phyloP scores from a whole-genome alignment of 1,140 invertebrate species.

The Meteorus sp. region DNA sequence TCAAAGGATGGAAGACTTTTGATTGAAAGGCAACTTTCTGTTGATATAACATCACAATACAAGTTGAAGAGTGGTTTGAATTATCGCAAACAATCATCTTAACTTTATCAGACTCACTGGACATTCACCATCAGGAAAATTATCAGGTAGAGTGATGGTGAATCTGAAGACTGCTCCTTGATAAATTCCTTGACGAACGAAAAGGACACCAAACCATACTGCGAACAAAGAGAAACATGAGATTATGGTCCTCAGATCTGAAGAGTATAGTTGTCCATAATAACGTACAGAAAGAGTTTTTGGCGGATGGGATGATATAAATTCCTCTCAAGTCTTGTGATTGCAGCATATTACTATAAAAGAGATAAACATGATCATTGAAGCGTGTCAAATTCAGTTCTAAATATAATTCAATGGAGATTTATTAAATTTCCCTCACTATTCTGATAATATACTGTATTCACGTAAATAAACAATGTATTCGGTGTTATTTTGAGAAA shows the following conservation, averaged over 20 bases:
- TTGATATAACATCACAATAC: conserved; percentile 41
- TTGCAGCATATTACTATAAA: conserved; percentile 79
- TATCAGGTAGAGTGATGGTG: conserved; percentile 79
- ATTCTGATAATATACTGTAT: conserved; percentile 77
- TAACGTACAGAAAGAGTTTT: conserved; percentile 72
- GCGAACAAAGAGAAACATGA: conserved; percentile 43
- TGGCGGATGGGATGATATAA: conserved; percentile 89
- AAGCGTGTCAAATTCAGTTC: too few species aligned
- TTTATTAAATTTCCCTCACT: conserved; percentile 66
- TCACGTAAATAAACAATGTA: conserved; percentile 68
- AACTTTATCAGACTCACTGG: conserved; percentile 65
- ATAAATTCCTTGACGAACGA: conserved; percentile 85
- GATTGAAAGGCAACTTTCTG: conserved; percentile 85
- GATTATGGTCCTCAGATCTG: neutral
- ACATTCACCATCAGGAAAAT: conserved; percentile 83
- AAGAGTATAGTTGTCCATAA: neutral
- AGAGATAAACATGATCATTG: conserved; percentile 24
- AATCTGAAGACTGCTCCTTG: conserved; percentile 89
- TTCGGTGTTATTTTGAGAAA: conserved; percentile 56
- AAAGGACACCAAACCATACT: conserved; percentile 95
- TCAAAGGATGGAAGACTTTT: conserved; percentile 84
- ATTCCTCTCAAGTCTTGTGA: conserved; percentile 84
- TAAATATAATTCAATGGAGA: too few species aligned
- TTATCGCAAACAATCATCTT: conserved; percentile 28
- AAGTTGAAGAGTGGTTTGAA: conserved; percentile 15